These are phyloP conservation scores for Gastrophryne carolinensis DNA, from an alignment of 2,797 vertebrate species.

Conservation along the genomic window DNA sequence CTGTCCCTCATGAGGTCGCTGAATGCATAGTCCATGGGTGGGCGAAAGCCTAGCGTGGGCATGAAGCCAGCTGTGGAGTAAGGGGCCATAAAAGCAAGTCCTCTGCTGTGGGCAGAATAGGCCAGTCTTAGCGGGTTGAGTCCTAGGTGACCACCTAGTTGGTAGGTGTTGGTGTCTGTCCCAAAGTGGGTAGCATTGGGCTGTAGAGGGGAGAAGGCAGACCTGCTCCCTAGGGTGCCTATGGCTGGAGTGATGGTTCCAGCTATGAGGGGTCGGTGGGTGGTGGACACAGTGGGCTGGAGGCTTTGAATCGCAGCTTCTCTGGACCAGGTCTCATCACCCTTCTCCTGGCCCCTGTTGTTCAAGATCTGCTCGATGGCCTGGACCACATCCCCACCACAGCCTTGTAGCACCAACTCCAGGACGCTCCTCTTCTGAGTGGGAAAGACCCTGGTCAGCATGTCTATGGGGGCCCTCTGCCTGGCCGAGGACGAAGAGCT, in stretches of 20 bases:
- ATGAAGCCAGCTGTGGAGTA: slow-evolving; percentile 94
- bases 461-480: slow-evolving; percentile 96
- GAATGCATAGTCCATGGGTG: slow-evolving; percentile 97
- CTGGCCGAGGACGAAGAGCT: slow-evolving; percentile 78
- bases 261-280: slow-evolving; percentile 85
- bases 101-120: slow-evolving; percentile 95
- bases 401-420: slow-evolving; percentile 94
- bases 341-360: slow-evolving; percentile 81
- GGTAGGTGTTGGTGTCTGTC: slow-evolving; percentile 83
- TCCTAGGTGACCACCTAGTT: slow-evolving; percentile 87
- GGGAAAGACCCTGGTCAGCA: slow-evolving; percentile 93
- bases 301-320: slow-evolving; percentile 75
- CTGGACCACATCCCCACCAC: slow-evolving; percentile 96
- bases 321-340: slow-evolving; percentile 79
- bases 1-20: slow-evolving; percentile 96
- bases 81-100: slow-evolving; percentile 96
- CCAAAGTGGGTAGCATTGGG: slow-evolving; percentile 92
- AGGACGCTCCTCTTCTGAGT: slow-evolving; percentile 93
- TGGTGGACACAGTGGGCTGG: slow-evolving; percentile 67
- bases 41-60: slow-evolving; percentile 94
- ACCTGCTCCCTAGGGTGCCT: slow-evolving; percentile 86
- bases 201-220: slow-evolving; percentile 93
- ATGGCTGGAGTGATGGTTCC: slow-evolving; percentile 86
- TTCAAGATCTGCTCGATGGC: slow-evolving; percentile 98
- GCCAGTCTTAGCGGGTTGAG: slow-evolving; percentile 93